A percentile compares a stretch with the other conserved stretches of the same genome.
These are phyloP conservation scores for Odontophorus gujanensis DNA, from an alignment of 2,113 vertebrate species.

Conservation along the genomic window DNA sequence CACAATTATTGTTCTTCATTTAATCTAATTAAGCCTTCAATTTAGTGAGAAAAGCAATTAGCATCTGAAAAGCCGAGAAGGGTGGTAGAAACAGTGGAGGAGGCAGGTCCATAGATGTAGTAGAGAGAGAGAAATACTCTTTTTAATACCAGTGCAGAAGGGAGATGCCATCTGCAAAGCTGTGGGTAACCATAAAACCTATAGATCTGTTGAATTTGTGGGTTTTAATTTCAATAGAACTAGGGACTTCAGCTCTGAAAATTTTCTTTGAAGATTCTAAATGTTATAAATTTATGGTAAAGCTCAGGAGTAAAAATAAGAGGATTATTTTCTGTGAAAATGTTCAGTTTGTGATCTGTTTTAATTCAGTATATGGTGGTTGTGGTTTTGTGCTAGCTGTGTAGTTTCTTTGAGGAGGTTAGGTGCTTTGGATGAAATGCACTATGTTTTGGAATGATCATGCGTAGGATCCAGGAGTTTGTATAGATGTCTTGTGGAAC, in stretches of 20 bases:
- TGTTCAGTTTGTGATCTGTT: not conserved
- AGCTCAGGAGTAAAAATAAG: not conserved
- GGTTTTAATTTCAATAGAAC: not conserved
- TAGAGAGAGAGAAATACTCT: not conserved
- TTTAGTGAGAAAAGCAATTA: constrained; percentile 61
- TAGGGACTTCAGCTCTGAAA: not conserved
- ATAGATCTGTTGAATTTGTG: not conserved
- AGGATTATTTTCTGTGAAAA: not conserved
- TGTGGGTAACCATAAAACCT: not conserved
- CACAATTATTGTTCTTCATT: constrained; percentile 57
- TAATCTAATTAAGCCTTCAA: constrained; percentile 70
- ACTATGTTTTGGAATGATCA: not conserved
- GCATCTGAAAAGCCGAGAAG: constrained; percentile 45
- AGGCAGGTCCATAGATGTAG: constrained; percentile 12
- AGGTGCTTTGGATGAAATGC: not conserved
- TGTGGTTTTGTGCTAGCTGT: constrained; percentile 24
- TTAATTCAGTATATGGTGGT: constrained; percentile 8
- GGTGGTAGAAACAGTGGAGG: not conserved
- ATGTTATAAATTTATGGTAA: not conserved
- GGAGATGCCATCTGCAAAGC: not conserved
- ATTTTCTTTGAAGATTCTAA: not conserved
- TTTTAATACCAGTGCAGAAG: not conserved
- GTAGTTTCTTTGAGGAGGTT: constrained; percentile 24
- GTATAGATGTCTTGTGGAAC: not conserved
- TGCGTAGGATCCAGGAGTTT: not conserved